phyloP scores from a whole-genome alignment of 1,140 invertebrate species.

The Archivesica marissinica region DNA sequence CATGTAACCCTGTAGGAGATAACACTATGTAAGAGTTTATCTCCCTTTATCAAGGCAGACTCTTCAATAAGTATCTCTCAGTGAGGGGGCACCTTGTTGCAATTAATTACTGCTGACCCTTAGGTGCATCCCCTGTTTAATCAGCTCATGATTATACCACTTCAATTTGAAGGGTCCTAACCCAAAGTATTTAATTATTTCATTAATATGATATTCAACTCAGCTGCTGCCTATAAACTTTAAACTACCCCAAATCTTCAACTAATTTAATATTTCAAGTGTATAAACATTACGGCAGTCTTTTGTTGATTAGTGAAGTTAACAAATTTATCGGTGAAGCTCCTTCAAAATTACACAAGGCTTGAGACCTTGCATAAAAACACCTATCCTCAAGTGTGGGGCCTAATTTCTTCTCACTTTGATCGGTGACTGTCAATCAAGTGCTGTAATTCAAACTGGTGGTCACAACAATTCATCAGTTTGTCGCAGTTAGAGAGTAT shows the following conservation, averaged over 20 bases:
- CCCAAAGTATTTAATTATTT: slow-evolving; percentile 46
- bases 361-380: slow-evolving; percentile 18
- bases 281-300: not conserved
- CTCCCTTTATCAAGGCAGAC: slow-evolving; percentile 4
- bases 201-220: slow-evolving; percentile 34
- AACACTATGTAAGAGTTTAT: slow-evolving; percentile 13
- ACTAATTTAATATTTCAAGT: slow-evolving; percentile 15
- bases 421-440: slow-evolving; percentile 1
- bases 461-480: too few relatives aligned
- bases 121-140: slow-evolving; percentile 22
- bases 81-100: slow-evolving; percentile 14
- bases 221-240: slow-evolving; percentile 16
- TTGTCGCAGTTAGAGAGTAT: too few relatives aligned
- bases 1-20: slow-evolving; percentile 6
- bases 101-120: slow-evolving; percentile 51
- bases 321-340: slow-evolving; percentile 33
- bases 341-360: not conserved
- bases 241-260: not conserved
- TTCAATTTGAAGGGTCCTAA: slow-evolving; percentile 35
- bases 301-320: slow-evolving; percentile 1
- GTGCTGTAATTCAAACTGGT: too few relatives aligned
- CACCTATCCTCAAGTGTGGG: slow-evolving; percentile 20
- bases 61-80: slow-evolving; percentile 28
- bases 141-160: slow-evolving; percentile 42
- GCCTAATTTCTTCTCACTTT: not conserved